Percentiles rank a stretch among this genome's conserved stretches.
These are phyloP conservation scores for Heliothis peltigera DNA, from an alignment of 2,888 invertebrate genomes.

Conservation along the genomic window DNA sequence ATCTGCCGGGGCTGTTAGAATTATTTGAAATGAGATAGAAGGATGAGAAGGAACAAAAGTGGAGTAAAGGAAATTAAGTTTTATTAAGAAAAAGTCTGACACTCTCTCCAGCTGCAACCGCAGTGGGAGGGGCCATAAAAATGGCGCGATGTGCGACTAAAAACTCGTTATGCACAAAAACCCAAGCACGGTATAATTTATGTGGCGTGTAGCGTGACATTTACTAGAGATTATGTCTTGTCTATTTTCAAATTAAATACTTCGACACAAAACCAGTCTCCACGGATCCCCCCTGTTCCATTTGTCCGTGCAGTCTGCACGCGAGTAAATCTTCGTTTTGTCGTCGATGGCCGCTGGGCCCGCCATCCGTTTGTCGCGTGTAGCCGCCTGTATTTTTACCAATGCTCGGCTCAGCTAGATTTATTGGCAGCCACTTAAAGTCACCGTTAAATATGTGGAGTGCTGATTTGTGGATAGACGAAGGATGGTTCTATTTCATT, in stretches of 20 bases:
- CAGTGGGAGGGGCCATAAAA: too few species aligned
- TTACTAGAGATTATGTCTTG: too few species aligned
- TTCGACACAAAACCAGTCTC: conserved; percentile 28
- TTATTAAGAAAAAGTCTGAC: too few species aligned
- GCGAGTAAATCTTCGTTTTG: conserved; percentile 76
- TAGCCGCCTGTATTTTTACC: conserved; percentile 70
- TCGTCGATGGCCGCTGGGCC: conserved; percentile 58
- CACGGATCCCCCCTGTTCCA: conserved; percentile 41
- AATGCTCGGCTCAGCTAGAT: conserved; percentile 63
- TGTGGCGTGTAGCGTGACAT: too few species aligned
- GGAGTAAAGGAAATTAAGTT: too few species aligned
- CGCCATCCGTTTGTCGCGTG: conserved; percentile 71
- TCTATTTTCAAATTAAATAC: not conserved
- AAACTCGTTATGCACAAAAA: too few species aligned
- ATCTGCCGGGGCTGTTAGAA: too few species aligned
- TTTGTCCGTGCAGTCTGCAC: conserved; percentile 58
- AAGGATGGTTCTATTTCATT: not conserved
- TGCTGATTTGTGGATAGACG: conserved; percentile 6
- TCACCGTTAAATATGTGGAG: conserved; percentile 33
- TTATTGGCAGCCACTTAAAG: conserved; percentile 61
- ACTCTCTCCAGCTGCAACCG: too few species aligned
- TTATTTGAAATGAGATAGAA: too few species aligned
- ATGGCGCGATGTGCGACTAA: too few species aligned
- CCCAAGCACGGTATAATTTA: too few species aligned
- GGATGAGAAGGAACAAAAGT: too few species aligned